Percentiles rank a stretch among this genome's conserved stretches.
These are phyloP conservation scores for Arizona elegans DNA, from an alignment of 2,113 vertebrate genomes.

Conservation along the genomic window DNA sequence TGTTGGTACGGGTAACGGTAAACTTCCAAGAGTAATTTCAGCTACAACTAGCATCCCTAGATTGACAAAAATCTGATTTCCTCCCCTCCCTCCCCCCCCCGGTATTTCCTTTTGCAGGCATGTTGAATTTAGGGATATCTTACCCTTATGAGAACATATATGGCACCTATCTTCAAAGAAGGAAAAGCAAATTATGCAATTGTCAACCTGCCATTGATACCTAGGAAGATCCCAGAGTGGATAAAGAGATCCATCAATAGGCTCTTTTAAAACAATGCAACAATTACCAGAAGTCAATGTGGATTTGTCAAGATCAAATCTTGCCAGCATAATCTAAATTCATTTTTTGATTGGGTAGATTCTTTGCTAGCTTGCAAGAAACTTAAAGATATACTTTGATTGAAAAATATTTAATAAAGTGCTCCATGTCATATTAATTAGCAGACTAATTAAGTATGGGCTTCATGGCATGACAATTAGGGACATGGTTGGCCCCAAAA, in stretches of 20 bases:
- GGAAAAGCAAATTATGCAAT: background rate
- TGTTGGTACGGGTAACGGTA: background rate
- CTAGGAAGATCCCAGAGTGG: background rate
- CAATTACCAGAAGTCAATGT: background rate
- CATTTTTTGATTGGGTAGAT: background rate
- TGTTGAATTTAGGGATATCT: background rate
- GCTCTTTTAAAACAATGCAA: background rate
- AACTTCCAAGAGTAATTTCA: background rate
- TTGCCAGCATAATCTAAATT: background rate
- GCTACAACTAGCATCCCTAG: background rate
- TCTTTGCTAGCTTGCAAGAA: background rate
- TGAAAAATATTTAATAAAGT: background rate
- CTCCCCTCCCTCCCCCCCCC: fast-evolving
- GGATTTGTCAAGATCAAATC: background rate
- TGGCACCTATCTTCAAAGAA: background rate
- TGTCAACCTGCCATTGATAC: background rate
- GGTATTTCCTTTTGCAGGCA: background rate
- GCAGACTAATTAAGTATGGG: background rate
- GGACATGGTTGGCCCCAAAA: background rate
- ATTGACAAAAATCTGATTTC: background rate
- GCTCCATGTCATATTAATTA: background rate
- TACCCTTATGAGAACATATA: background rate
- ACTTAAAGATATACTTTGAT: background rate
- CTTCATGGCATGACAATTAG: background rate
- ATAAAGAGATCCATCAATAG: background rate